Evolutionary conservation across 1,140 invertebrate species (phyloP), one percentile per base, ranked within the genome.

Genomic region (Drosophila biarmipes): DNA sequence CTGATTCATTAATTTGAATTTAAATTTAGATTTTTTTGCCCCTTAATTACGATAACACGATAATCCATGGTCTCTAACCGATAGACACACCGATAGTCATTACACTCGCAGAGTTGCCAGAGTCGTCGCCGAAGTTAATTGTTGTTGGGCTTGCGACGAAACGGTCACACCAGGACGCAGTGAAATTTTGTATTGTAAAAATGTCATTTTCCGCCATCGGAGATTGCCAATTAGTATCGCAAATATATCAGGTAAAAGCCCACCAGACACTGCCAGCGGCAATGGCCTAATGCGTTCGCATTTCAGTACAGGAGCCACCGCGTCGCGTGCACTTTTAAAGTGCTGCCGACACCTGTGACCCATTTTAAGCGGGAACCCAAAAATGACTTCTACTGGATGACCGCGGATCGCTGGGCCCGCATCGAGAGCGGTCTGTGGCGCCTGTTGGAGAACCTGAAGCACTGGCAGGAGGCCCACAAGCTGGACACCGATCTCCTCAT

Each of bases 301-400:
- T 48, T 78, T 1, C 46, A 86, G 82, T 82, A 75, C 46, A 64
- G 62, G 49, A 45, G 24, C 5, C 71, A 62, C 14, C 46, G 59
- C 35, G 19, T 86, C 63, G 42, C 31, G 6, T 89, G 84, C 24
- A 40, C 34, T 17, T 8, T 63, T 0, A 87, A 89, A 37, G 78
- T 86, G n/a, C n/a, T 51, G 6, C 84, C 84, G 17, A 52, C 66
- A 6, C 46, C 21, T n/a, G 40, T 76, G 3, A 48, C 40, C 6
- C 37, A 58, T 19, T 71, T 61, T 43, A 37, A 68, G 31, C 61
- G 48, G 27, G 49, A 76, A 34, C 14, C 54, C 6, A 11, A 42
- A 19, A 73, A 55, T 12, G 62, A 76, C 6, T 86, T 71, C n/a
- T 46, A 78, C n/a, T 86, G 82, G 82, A 82, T 86, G 78, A 81